Base-by-base conservation (phyloP, 2,888 invertebrate species). In the Shargacucullia verbasci region DNA sequence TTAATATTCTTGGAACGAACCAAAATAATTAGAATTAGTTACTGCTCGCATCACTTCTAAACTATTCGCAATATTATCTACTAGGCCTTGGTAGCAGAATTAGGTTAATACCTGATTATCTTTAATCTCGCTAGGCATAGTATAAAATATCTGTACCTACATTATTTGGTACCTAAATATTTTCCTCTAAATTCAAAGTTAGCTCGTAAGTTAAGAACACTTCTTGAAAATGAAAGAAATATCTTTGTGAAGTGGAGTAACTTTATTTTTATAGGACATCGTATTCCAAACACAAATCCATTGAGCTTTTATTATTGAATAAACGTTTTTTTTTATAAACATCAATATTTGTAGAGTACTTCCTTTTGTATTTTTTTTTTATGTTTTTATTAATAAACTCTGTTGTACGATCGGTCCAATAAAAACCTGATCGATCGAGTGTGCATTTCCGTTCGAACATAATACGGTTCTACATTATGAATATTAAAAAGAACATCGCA, bases 381-480 rank as follows among this genome's bases (percentile, higher is more conserved):
- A 80, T 79, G 77, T 85, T 83, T 78, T 81, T 78, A 79, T 84
- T 81, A 79, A 82, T 81, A 81, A 82, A 81, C 69, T 81, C 80
- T 74, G 75, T 78, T 85, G 84, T 86, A 85, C 84, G 81, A 81
- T 79, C 78, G 76, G 75, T 74, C 78, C 78, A 87, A 90, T 87
- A 90, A 88, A 88, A 87, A 83, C 71, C 66, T 89, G 90, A 91
- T 88, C 83, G 88, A 90, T 91, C 83, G 85, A 87, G 82, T 82
- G 77, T 80, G 79, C 78, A 83, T 86, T 86, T 88, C 86, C 85
- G 84, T 82, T 83, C 81, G 80, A 80, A 62, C 47, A 60, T 45
- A 70, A 66, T 33, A 38, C 52, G 45, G 44, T 38, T 14, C 33
- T 12, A 38, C 29, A 27, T 59, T 79, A 75, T 79, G 75, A 79